A percentile compares a stretch with the other conserved stretches of the same genome.
Evolutionary conservation across 2,797 vertebrate species (phyloP).

Genomic region (Brotula barbata): DNA sequence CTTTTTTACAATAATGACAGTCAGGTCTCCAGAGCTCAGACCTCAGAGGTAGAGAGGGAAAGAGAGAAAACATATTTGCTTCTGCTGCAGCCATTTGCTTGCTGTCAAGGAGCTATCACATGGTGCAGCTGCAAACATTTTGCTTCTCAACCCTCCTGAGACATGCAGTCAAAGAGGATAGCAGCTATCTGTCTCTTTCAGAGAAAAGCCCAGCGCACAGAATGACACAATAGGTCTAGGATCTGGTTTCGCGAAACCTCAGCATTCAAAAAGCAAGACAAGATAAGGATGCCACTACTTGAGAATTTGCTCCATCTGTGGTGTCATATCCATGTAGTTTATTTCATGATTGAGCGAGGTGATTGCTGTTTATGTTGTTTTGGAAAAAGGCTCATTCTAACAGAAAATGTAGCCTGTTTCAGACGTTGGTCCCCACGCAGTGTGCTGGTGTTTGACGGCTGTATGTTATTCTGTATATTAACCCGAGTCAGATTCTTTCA

Average conservation of each 20-base stretch:
- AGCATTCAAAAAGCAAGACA: slow-evolving; percentile 12
- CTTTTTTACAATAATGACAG: slow-evolving; percentile 52
- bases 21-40: slow-evolving; percentile 46
- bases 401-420: too few species aligned
- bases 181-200: slow-evolving; percentile 60
- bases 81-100: slow-evolving; percentile 57
- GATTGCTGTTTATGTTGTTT: slow-evolving; percentile 19
- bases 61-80: slow-evolving; percentile 66
- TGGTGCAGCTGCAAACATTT: slow-evolving; percentile 74
- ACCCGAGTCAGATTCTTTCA: too few species aligned
- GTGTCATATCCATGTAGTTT: slow-evolving; percentile 21
- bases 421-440: too few species aligned
- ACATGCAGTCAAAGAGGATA: slow-evolving; percentile 50
- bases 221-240: slow-evolving; percentile 33
- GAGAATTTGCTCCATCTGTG: slow-evolving; percentile 19
- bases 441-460: too few species aligned
- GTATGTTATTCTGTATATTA: too few species aligned
- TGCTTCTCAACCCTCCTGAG: slow-evolving; percentile 61
- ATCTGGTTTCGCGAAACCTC: slow-evolving; percentile 20
- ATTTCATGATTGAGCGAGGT: slow-evolving; percentile 16
- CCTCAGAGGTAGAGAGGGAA: slow-evolving; percentile 55
- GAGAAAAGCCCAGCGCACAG: slow-evolving; percentile 38
- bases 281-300: background rate
- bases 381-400: too few species aligned
- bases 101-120: slow-evolving; percentile 67